Evolutionary conservation across 2,888 invertebrate genomes (phyloP).

Genomic region (Coelopa pilipes): DNA sequence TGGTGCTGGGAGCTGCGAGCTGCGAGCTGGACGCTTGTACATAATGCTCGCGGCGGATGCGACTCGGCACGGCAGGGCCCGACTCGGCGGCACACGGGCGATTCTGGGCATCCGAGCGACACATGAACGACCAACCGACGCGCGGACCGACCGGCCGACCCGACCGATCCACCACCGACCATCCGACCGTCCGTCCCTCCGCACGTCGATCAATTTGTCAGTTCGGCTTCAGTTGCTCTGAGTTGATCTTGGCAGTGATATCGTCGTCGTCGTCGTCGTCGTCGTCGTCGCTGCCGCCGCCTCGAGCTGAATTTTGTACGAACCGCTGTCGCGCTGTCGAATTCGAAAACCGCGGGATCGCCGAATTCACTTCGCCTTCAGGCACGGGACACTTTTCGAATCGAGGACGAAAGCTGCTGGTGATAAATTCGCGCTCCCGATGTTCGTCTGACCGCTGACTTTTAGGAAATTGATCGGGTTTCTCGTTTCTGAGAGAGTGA

Average conservation of each 20-base stretch:
- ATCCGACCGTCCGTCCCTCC: too few relatives aligned
- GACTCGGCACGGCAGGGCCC: not conserved
- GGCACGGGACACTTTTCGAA: too few relatives aligned
- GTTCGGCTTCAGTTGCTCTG: conserved; percentile 40
- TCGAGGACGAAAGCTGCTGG: too few relatives aligned
- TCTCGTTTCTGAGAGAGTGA: too few relatives aligned
- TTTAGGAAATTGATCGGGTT: too few relatives aligned
- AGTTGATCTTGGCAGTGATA: conserved; percentile 43
- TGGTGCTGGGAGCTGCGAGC: not conserved
- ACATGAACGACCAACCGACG: not conserved
- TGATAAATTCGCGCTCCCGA: too few relatives aligned
- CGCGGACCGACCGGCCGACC: too few relatives aligned
- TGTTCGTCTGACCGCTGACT: too few relatives aligned
- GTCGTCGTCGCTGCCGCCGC: not conserved
- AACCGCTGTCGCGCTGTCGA: not conserved
- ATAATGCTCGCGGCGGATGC: not conserved
- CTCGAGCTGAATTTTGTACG: not conserved
- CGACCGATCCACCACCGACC: too few relatives aligned
- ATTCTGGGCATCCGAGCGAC: conserved; percentile 19
- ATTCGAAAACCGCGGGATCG: not conserved
- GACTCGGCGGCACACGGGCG: not conserved
- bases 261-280: conserved; percentile 20
- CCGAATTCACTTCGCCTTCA: too few relatives aligned
- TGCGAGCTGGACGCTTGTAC: not conserved
- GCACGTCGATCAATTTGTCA: conserved; percentile 16